Evolutionary conservation across 1,140 invertebrate species (phyloP), one percentile per base, ranked within the genome.

Genomic region (Olivierus martensii): DNA sequence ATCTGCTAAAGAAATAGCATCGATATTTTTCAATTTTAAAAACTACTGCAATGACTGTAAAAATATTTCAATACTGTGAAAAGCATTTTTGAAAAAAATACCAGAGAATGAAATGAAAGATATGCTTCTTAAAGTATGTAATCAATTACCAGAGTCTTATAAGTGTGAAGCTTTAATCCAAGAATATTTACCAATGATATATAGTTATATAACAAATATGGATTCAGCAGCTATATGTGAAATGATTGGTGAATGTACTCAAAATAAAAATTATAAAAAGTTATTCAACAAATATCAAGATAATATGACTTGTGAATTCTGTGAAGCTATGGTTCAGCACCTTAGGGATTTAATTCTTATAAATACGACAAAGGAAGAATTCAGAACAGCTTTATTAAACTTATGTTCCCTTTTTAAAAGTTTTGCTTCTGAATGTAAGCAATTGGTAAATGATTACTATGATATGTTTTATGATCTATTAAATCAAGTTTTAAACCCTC

Each of bases 251-350:
- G 28, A 28, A 28, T 28, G 28, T 28, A 28, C 4, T n/a, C n/a
- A n/a, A n/a, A n/a, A n/a, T n/a, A n/a, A n/a, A n/a, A n/a, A n/a
- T n/a, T n/a, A n/a, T n/a, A n/a, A n/a, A n/a, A n/a, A n/a, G n/a
- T n/a, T n/a, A n/a, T n/a, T 41, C 17, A 41, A 4, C 0, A 41
- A 47, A 49, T 21, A 46, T 2, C 52, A 56, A 19, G 61, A 65
- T 52, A 83, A 86, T 66, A 66, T 87, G 36, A 79, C 85, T 15
- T 91, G 87, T 65, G 81, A 89, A 57, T 75, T 90, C 43, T 63
- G 62, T 50, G 51, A 57, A 35, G 56, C 59, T 19, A 53, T 66
- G 12, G 51, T 90, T 0, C 69, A 70, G 36, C 85, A 91, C 70
- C 68, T 89, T 52, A 77, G 76, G 53, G 82, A 90, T 67, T 72